A percentile compares a stretch with the other conserved stretches of the same genome.
Conservation (phyloP, 2,113 vertebrate genomes). For the Daphoenositta chrysoptera region DNA sequence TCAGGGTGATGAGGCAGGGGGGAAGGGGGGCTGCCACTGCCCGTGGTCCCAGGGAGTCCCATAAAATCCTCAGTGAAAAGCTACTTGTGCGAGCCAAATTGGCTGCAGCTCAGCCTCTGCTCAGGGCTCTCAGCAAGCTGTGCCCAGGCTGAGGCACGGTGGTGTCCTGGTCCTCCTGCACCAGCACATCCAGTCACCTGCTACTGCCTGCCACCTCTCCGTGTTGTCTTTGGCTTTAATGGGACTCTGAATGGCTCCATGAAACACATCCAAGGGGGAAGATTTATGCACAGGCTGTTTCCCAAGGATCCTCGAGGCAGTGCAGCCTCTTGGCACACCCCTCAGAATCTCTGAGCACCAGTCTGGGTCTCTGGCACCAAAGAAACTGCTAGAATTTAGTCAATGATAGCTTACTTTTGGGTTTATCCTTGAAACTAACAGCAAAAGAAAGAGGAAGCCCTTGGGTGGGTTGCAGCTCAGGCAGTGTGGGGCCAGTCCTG, state of each 20-base stretch:
- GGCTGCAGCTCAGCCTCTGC: background rate
- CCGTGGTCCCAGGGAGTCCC: background rate
- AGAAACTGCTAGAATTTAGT: background rate
- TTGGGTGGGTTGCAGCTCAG: background rate
- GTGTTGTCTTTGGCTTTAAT: background rate
- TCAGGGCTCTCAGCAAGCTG: background rate
- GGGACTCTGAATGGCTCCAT: background rate
- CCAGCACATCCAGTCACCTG: background rate
- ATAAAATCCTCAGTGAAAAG: background rate
- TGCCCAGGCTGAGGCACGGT: background rate
- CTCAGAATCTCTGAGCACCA: background rate
- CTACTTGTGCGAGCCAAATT: background rate
- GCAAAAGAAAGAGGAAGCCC: background rate
- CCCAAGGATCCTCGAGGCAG: background rate
- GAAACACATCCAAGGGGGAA: background rate
- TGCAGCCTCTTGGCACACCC: background rate
- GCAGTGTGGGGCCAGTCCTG: background rate
- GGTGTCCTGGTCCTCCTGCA: background rate
- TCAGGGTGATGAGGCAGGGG: background rate
- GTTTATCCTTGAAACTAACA: background rate
- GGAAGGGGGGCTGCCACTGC: conserved; percentile 15
- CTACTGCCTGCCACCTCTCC: background rate
- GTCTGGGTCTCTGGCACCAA: background rate
- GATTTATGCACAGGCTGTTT: background rate
- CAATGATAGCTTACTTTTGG: background rate